These are phyloP conservation scores for Moxostoma hubbsi DNA, from an alignment of 2,797 vertebrate species.

Conservation along the genomic window DNA sequence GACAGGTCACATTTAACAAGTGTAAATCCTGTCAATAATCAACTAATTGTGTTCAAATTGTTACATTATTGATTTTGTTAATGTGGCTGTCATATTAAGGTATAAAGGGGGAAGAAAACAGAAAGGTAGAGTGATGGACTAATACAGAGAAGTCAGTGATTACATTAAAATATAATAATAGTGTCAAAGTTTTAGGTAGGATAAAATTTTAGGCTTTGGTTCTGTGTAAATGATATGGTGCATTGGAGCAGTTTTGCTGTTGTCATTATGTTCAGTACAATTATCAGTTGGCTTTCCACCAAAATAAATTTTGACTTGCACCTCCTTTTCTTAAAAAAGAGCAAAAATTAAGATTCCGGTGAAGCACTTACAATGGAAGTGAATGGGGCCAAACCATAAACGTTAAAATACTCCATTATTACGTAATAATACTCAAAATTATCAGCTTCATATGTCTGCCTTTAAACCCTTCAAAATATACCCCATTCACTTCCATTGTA, in stretches of 20 bases:
- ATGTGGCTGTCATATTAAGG: constrained; percentile 79
- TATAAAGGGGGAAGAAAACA: constrained; percentile 52
- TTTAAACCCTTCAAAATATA: no score
- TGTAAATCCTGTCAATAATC: constrained; percentile 95
- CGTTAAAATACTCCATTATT: no score
- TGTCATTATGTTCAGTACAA: neutral
- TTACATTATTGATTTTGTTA: constrained; percentile 91
- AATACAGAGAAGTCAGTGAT: neutral
- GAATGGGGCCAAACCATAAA: no score
- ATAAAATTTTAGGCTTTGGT: neutral
- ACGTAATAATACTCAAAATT: no score
- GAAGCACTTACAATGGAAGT: no score
- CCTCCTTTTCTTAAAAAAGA: no score
- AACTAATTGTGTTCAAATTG: constrained; percentile 90
- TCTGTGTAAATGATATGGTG: neutral
- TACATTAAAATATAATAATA: no score
- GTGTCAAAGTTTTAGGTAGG: neutral
- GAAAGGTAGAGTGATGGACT: neutral
- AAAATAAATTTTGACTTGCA: neutral
- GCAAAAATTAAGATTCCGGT: no score
- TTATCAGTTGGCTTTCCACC: neutral
- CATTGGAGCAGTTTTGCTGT: neutral
- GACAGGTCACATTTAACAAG: constrained; percentile 88
- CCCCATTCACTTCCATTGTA: no score
- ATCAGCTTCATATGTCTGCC: no score